These are phyloP conservation scores for Cantharis nigra DNA, from an alignment of 2,888 invertebrate species.

Conservation along the genomic window DNA sequence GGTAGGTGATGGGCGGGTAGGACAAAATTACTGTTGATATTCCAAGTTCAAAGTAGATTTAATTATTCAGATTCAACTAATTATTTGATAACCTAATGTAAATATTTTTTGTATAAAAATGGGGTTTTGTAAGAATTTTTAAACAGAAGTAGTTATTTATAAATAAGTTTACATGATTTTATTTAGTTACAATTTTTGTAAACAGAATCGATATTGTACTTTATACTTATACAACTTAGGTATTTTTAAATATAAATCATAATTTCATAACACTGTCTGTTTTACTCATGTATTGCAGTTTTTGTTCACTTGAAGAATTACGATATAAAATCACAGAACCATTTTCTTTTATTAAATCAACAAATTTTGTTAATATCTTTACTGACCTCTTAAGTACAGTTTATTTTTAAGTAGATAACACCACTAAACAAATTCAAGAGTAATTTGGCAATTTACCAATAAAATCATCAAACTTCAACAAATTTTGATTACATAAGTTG, in stretches of 20 bases:
- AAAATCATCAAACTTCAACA: background rate
- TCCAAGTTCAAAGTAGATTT: background rate
- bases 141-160: background rate
- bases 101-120: background rate
- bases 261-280: background rate
- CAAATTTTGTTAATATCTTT: background rate
- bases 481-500: background rate
- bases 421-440: background rate
- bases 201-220: background rate
- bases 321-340: conserved; percentile 3
- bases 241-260: background rate
- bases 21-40: background rate
- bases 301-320: conserved; percentile 7
- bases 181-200: background rate
- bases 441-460: background rate
- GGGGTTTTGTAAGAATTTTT: background rate
- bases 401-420: background rate
- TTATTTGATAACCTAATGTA: background rate
- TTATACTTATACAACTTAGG: background rate
- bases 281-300: background rate
- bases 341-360: background rate
- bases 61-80: background rate
- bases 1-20: background rate
- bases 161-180: background rate
- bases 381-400: background rate